phyloP scores from a whole-genome alignment of 1,140 invertebrate species.

The Hycleus cichorii region DNA sequence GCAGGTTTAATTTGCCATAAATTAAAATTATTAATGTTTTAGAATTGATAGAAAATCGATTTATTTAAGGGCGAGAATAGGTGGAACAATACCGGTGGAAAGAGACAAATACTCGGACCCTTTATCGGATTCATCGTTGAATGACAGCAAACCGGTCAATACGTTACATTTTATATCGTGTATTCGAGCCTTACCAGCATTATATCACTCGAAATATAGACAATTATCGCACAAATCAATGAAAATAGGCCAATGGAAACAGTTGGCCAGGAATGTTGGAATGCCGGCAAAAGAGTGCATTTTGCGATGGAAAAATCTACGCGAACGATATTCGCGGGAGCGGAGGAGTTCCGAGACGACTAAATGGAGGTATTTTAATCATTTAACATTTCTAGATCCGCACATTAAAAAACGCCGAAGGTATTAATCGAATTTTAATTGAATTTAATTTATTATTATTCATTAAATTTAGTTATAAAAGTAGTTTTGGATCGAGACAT shows the following conservation, averaged over 20 bases:
- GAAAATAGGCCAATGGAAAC: slow-evolving; percentile 18
- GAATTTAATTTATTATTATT: no score
- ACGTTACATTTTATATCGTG: no score
- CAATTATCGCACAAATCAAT: slow-evolving; percentile 7
- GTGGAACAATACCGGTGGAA: not conserved
- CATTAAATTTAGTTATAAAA: not conserved
- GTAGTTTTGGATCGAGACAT: not conserved
- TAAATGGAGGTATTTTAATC: slow-evolving; percentile 19
- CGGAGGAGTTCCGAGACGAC: slow-evolving; percentile 2
- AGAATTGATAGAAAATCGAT: not conserved
- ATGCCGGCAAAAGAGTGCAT: slow-evolving; percentile 18
- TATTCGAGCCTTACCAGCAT: no score
- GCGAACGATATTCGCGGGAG: slow-evolving; percentile 19
- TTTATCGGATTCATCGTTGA: not conserved
- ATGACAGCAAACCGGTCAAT: not conserved
- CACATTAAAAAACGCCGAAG: slow-evolving; percentile 15
- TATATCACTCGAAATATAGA: slow-evolving; percentile 14
- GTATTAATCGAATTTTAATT: not conserved
- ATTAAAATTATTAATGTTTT: not conserved
- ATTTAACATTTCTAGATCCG: slow-evolving; percentile 16
- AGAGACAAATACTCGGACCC: not conserved
- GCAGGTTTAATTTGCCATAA: not conserved
- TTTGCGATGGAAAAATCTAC: slow-evolving; percentile 16
- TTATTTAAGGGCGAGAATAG: not conserved
- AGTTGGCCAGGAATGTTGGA: slow-evolving; percentile 12